A percentile compares a stretch with the other conserved stretches of the same genome.
phyloP scores from a whole-genome alignment of 2,113 vertebrate genomes.

The Salvelinus namaycush region DNA sequence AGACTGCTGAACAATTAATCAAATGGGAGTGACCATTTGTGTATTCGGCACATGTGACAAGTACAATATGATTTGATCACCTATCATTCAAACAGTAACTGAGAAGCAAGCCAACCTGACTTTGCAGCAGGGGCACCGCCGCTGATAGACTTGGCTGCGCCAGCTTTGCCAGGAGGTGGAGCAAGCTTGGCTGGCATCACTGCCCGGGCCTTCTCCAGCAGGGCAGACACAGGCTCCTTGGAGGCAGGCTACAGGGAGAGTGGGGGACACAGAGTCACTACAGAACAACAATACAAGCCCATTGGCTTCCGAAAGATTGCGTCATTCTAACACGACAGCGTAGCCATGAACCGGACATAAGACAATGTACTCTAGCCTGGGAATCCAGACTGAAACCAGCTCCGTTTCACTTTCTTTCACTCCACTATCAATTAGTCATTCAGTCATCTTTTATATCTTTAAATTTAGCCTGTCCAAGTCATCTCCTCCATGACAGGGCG shows the following conservation, averaged over 20 bases:
- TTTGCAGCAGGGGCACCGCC: conserved; percentile 71
- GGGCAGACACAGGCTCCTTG: conserved; percentile 91
- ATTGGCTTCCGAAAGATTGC: too few relatives aligned
- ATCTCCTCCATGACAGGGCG: conserved; percentile 11
- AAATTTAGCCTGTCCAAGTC: not conserved
- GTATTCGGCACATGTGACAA: too few relatives aligned
- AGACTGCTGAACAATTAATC: too few relatives aligned
- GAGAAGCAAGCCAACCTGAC: conserved; percentile 75
- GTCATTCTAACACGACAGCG: too few relatives aligned
- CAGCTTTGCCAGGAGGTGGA: conserved; percentile 75
- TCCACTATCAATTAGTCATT: too few relatives aligned
- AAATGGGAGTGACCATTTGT: too few relatives aligned
- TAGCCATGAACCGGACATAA: too few relatives aligned
- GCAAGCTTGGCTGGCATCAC: conserved; percentile 91
- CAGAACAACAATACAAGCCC: too few relatives aligned
- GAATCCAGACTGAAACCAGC: too few relatives aligned
- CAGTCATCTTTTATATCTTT: not conserved
- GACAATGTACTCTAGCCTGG: too few relatives aligned
- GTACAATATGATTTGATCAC: too few relatives aligned
- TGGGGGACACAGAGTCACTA: conserved; percentile 36
- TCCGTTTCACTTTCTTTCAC: too few relatives aligned
- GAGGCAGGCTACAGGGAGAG: conserved; percentile 80
- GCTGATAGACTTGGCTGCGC: conserved; percentile 69
- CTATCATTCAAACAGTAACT: not conserved
- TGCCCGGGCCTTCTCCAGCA: conserved; percentile 94